Evolutionary conservation across 2,113 vertebrate genomes (phyloP).

Genomic region (Oncorhynchus keta): DNA sequence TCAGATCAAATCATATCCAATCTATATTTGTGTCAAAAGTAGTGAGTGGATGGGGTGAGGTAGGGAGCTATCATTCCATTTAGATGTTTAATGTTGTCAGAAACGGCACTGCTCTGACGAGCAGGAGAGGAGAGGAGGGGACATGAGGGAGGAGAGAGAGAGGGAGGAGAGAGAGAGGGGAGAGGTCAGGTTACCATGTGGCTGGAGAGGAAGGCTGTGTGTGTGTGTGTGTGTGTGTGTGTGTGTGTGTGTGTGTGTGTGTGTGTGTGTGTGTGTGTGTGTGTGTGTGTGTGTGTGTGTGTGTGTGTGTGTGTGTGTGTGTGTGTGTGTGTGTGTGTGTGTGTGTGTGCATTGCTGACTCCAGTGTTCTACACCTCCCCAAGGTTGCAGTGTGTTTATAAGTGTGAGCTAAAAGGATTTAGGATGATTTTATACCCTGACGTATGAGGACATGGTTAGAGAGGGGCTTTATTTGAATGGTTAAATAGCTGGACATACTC

Average conservation of each 20-base stretch:
- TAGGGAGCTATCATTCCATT: too few species aligned
- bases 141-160: not conserved
- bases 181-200: constrained; percentile 42
- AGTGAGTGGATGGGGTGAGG: not conserved
- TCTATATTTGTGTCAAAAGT: too few species aligned
- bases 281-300: constrained; percentile 25
- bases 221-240: too few species aligned
- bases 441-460: constrained; percentile 50
- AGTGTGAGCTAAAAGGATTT: constrained; percentile 66
- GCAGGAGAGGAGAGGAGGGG: constrained; percentile 6
- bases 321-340: not conserved
- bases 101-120: not conserved
- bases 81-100: not conserved
- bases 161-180: not conserved
- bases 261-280: constrained; percentile 6
- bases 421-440: constrained; percentile 59
- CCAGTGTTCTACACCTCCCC: constrained; percentile 46
- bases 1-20: too few species aligned
- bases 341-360: constrained; percentile 48
- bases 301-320: constrained; percentile 16
- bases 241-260: not conserved
- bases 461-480: constrained; percentile 27
- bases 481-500: constrained; percentile 25
- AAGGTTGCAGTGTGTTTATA: constrained; percentile 50
- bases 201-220: not conserved